Evolutionary conservation across 2,113 vertebrate species (phyloP).

Genomic region (Grammomys dolichurus): DNA sequence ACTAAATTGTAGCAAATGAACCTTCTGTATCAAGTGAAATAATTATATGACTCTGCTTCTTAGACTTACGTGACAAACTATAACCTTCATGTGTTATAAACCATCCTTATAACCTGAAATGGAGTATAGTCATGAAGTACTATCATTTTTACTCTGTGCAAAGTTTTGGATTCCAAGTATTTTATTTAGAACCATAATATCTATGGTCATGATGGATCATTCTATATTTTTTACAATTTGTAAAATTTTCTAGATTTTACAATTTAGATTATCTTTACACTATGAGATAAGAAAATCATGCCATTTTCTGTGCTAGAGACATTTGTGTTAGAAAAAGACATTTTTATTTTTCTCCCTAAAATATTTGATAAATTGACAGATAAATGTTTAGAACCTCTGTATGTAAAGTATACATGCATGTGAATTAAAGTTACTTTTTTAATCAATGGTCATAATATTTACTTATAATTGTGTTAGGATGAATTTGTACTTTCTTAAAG

Average conservation of each 20-base stretch:
- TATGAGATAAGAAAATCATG: background rate
- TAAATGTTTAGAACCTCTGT: background rate
- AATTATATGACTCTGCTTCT: background rate
- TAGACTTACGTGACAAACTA: background rate
- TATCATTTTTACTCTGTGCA: background rate
- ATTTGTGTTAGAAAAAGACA: background rate
- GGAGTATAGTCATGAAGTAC: background rate
- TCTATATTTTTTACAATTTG: background rate
- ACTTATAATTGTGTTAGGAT: background rate
- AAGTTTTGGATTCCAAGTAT: background rate
- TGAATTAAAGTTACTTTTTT: background rate
- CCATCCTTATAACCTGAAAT: background rate
- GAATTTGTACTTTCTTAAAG: background rate
- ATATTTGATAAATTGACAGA: background rate
- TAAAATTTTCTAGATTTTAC: background rate
- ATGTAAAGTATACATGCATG: background rate
- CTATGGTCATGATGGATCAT: background rate
- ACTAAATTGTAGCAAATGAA: background rate
- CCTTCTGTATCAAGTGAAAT: background rate
- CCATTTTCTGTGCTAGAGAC: background rate
- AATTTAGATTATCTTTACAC: background rate
- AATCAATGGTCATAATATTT: background rate
- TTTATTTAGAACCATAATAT: constrained; percentile 7
- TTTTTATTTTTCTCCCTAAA: background rate
- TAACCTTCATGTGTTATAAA: background rate